Evolutionary conservation across 2,888 invertebrate genomes (phyloP), one percentile per base, ranked within the genome.

Genomic region (Drosophila paracracens): DNA sequence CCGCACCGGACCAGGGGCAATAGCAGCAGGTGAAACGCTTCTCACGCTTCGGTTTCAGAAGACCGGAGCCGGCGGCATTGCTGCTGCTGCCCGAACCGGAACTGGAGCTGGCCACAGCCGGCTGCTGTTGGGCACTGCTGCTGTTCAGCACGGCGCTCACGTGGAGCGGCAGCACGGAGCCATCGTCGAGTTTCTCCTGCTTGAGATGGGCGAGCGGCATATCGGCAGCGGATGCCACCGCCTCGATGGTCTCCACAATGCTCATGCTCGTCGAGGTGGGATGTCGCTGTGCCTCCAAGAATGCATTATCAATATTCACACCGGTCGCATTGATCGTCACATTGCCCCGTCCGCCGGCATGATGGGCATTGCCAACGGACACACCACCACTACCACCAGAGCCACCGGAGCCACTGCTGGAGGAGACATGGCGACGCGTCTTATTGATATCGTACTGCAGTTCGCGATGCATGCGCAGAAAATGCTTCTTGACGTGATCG

Each of bases 401-500:
- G 27, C 70, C 82, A 2, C 71, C 58, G 11, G 84, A 76, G 2
- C 79, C 63, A 21, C 16, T 82, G 82, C 91, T 93, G 87, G 92
- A 93, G n/a, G 91, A 79, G 11, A 92, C 89, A 74, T 92, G 92
- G 0, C 96, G 95, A 67, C 97, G 94, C 89, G 97, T 97, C 91
- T 96, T 95, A 88, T 97, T 96, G 68, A 97, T 94, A 91, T 98
- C 98, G 92, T 98, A 98, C 2, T 96, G 96, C 92, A 97, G 96
- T 87, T 98, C 98, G 51, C 98, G 95, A 91, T 98, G 98, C 97
- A 98, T 98, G 81, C 98, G 94, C 80, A 97, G 94, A 91, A 98
- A 98, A 93, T 98, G 98, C 91, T 98, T 98, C 93, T 98, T 98
- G 53, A 98, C 98, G 92, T 98, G 98, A 93, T 98, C 98, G 46